A percentile compares a stretch with the other conserved stretches of the same genome.
phyloP scores from a whole-genome alignment of 2,113 vertebrate species.

The Acrocephalus arundinaceus region DNA sequence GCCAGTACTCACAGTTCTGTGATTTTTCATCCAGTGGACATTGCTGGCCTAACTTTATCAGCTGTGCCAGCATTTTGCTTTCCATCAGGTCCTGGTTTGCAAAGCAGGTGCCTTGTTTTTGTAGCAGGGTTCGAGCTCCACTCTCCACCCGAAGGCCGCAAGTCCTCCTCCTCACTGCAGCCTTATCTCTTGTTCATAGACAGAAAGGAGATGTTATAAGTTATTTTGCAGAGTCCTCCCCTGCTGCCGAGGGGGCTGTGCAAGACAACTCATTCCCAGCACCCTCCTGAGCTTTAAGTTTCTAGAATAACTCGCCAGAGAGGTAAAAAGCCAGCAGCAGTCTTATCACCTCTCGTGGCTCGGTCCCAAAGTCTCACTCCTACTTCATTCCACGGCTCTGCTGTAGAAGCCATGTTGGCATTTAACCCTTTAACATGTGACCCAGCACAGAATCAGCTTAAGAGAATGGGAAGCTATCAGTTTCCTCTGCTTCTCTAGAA shows the following conservation, averaged over 20 bases:
- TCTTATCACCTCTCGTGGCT: background rate
- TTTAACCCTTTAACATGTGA: background rate
- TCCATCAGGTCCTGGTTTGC: background rate
- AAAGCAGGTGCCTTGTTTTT: background rate
- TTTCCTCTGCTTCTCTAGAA: background rate
- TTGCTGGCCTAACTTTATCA: background rate
- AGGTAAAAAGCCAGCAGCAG: background rate
- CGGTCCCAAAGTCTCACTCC: background rate
- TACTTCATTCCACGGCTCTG: background rate
- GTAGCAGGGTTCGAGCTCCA: background rate
- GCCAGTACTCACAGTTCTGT: background rate
- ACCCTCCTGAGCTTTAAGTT: background rate
- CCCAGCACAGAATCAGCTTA: background rate
- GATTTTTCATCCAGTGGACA: background rate
- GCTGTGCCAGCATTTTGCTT: background rate
- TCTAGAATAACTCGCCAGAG: background rate
- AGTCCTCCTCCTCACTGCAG: background rate
- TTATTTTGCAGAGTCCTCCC: background rate
- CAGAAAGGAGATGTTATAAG: background rate
- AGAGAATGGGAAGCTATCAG: background rate
- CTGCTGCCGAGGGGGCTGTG: background rate
- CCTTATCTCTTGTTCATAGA: background rate
- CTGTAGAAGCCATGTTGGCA: background rate
- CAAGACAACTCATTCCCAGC: background rate
- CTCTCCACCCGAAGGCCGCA: background rate